phyloP scores from a whole-genome alignment of 2,113 vertebrate genomes.

The Bos indicus region DNA sequence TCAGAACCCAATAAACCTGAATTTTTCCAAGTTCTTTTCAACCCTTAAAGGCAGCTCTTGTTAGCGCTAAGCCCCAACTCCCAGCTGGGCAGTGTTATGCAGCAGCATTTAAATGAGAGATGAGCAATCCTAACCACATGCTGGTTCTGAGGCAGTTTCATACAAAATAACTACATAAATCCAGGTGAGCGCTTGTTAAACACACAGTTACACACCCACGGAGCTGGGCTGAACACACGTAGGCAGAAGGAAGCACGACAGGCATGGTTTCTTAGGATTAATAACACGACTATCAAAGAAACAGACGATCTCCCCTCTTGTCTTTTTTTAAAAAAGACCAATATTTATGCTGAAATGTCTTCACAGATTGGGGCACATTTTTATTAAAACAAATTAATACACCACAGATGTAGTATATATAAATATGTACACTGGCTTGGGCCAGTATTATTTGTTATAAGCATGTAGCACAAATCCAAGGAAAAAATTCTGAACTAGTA shows the following conservation, averaged over 20 bases:
- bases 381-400: neutral
- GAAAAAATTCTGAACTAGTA: neutral
- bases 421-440: neutral
- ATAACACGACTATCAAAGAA: neutral
- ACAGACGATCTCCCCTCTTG: neutral
- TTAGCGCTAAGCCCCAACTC: neutral
- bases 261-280: neutral
- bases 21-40: neutral
- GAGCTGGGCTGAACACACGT: neutral
- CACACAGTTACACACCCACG: neutral
- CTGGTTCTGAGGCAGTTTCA: neutral
- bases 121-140: neutral
- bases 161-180: neutral
- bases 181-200: conserved; percentile 25
- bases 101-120: neutral
- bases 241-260: neutral
- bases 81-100: neutral
- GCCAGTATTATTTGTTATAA: neutral
- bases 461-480: neutral
- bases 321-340: neutral
- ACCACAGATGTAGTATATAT: neutral
- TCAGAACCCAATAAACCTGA: neutral
- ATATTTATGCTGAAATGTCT: neutral
- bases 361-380: neutral
- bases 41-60: neutral